A percentile compares a stretch with the other conserved stretches of the same genome.
phyloP scores from a whole-genome alignment of 2,797 vertebrate genomes.

The Babyrousa celebensis region DNA sequence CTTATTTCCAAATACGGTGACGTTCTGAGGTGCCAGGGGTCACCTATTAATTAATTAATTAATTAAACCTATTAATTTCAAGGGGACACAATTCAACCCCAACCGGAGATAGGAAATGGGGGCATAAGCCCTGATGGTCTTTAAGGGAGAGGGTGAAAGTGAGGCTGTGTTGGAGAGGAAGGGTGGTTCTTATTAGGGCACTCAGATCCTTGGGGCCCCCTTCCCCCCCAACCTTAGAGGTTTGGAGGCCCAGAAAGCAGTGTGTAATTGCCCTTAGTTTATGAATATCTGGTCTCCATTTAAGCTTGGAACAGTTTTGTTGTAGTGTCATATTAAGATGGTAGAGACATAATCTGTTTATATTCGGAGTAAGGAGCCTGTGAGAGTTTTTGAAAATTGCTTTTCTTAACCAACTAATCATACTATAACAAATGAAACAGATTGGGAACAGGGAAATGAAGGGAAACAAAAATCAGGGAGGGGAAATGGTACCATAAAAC shows the following conservation, averaged over 20 bases:
- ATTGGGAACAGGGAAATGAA: neutral
- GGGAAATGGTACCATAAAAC: neutral
- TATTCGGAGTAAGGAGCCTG: neutral
- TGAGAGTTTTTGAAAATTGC: conserved; percentile 42
- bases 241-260: neutral
- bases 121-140: neutral
- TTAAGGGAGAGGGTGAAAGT: neutral
- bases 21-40: neutral
- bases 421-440: conserved; percentile 35
- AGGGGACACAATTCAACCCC: neutral
- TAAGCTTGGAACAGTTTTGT: conserved; percentile 2
- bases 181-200: neutral
- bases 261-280: neutral
- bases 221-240: neutral
- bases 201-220: neutral
- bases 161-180: neutral
- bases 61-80: neutral
- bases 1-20: neutral
- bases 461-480: neutral
- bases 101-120: neutral
- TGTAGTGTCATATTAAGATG: neutral
- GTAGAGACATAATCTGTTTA: conserved; percentile 8
- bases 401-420: conserved; percentile 61
- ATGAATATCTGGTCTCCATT: conserved; percentile 7
- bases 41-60: too few relatives aligned